Evolutionary conservation across 2,888 invertebrate genomes (phyloP), one percentile per base, ranked within the genome.

Genomic region (Mechanitis messenoides): DNA sequence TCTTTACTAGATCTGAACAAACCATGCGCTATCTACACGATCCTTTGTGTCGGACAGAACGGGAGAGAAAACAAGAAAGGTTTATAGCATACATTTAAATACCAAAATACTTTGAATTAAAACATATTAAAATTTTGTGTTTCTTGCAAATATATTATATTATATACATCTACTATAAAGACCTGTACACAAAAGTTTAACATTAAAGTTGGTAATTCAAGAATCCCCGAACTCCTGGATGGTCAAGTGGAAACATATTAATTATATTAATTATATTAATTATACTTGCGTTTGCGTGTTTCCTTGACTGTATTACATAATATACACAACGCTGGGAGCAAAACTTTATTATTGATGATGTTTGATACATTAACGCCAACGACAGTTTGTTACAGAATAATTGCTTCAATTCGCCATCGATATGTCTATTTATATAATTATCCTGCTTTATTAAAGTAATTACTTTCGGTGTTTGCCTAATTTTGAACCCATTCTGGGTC

Each of bases 1-100:
- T 63, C 53, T 59, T 63, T 66, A 63, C 56, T 53, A 59, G 46
- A 57, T 57, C 63, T 61, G 55, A 56, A 55, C 59, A 66, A 66
- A 66, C 56, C 55, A 53, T 46, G 11, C 56, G 68, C 74, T 72
- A 69, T 70, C 72, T 64, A 69, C 64, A 66, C 68, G 69, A 69
- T 72, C 73, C 76, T 77, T 78, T 79, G 73, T 76, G 67, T 73
- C 69, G 72, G 71, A 66, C 65, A 65, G 61, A 68, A 54, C 54
- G 54, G 45, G 54, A 33, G 9, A 11, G 68, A 66, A 66, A 70
- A 66, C 64, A 62, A 64, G 63, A 67, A 69, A 67, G 62, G 58
- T 65, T 66, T 61, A 66, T 62, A 63, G 63, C 58, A 45, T 62
- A 57, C 58, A n/a, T 31, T 31, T 50, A 31, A 50, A 50, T 50